Conservation (phyloP, 2,888 invertebrate genomes). For the Sinohyriopsis cumingii region DNA sequence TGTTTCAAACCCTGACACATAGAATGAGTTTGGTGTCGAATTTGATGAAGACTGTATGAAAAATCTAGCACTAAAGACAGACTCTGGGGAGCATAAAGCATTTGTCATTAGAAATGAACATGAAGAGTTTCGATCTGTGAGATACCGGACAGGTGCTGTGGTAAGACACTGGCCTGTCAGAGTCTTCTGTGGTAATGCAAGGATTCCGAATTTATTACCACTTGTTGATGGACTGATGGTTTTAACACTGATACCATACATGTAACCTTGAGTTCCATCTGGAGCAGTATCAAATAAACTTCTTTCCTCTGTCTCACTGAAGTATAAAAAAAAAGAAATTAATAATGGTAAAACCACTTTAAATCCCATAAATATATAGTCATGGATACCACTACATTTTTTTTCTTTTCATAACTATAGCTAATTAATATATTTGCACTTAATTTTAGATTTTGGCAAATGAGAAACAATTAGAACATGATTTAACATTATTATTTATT, state of each 20-base stretch:
- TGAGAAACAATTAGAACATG: no score
- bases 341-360: no score
- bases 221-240: conserved; percentile 17
- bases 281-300: conserved; percentile 15
- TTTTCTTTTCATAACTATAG: no score
- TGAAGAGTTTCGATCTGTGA: conserved; percentile 43
- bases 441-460: no score
- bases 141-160: conserved; percentile 59
- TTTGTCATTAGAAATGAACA: conserved; percentile 49
- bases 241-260: conserved; percentile 43
- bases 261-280: conserved; percentile 33
- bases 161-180: conserved; percentile 54
- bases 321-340: not conserved
- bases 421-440: no score
- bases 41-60: conserved; percentile 49
- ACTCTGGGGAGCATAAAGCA: conserved; percentile 39
- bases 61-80: conserved; percentile 55
- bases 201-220: conserved; percentile 30
- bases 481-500: no score
- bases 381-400: no score
- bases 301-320: conserved; percentile 43
- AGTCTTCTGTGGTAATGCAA: conserved; percentile 58
- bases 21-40: conserved; percentile 37
- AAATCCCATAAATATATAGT: no score
- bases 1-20: conserved; percentile 19